Conservation (phyloP, 2,888 invertebrate species). For the Sphaerophoria taeniata region DNA sequence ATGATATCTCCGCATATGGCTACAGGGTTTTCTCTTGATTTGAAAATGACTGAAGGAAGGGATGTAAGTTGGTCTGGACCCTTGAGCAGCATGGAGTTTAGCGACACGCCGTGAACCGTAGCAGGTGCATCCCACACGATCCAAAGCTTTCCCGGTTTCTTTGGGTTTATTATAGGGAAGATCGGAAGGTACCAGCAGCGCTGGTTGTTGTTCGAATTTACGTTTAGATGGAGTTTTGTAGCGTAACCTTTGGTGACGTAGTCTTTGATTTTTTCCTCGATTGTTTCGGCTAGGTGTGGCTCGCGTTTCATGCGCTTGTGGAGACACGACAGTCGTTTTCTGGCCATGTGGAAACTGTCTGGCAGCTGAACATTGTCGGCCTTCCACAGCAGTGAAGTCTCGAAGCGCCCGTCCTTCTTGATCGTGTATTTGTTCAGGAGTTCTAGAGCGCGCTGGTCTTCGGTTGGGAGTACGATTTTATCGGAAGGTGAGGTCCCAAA, state of each 20-base stretch:
- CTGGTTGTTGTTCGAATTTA: neutral
- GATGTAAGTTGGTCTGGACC: too few species aligned
- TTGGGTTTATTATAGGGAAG: neutral
- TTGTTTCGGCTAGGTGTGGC: neutral
- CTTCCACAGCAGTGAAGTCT: conserved; percentile 6
- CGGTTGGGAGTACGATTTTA: neutral
- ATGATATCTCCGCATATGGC: neutral
- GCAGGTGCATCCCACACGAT: conserved; percentile 22
- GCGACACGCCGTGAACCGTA: conserved; percentile 20
- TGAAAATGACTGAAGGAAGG: too few species aligned
- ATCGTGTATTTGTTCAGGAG: neutral
- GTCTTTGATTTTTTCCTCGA: conserved; percentile 17
- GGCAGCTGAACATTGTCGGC: neutral
- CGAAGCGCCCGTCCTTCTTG: neutral
- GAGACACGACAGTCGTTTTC: neutral
- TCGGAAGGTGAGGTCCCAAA: conserved; percentile 8
- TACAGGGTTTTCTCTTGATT: too few species aligned
- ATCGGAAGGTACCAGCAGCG: conserved; percentile 9
- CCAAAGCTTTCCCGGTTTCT: conserved; percentile 10
- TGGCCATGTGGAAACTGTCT: conserved; percentile 2
- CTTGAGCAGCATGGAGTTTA: conserved; percentile 5
- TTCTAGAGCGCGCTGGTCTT: neutral
- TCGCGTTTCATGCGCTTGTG: neutral
- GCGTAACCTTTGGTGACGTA: conserved; percentile 20
- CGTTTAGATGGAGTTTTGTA: neutral